These are phyloP conservation scores for Percina caprodes DNA, from an alignment of 2,113 vertebrate species.

Conservation along the genomic window DNA sequence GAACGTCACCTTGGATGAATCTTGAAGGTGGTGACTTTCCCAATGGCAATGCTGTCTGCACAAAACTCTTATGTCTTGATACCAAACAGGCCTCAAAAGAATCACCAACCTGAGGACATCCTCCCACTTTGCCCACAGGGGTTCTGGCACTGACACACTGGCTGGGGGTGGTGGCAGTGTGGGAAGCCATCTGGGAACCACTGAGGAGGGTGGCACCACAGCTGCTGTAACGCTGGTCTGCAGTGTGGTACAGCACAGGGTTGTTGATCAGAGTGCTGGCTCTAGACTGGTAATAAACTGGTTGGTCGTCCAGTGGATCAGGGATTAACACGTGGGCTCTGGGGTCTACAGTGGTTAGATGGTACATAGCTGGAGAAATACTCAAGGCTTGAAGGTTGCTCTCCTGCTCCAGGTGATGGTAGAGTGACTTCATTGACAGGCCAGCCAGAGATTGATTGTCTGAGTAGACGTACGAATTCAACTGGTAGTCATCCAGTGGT, in stretches of 20 bases:
- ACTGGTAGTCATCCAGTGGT: slow-evolving; percentile 91
- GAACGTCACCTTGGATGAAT: slow-evolving; percentile 48
- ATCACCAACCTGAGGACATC: slow-evolving; percentile 73
- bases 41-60: slow-evolving; percentile 56
- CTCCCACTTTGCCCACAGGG: slow-evolving; percentile 65
- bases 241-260: slow-evolving; percentile 86
- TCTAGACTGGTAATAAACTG: slow-evolving; percentile 66
- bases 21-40: slow-evolving; percentile 83
- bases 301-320: slow-evolving; percentile 54
- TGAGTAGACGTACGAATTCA: slow-evolving; percentile 84
- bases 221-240: slow-evolving; percentile 63
- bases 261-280: slow-evolving; percentile 69
- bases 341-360: slow-evolving; percentile 83
- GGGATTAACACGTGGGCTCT: slow-evolving; percentile 43
- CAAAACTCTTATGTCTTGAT: slow-evolving; percentile 84
- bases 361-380: slow-evolving; percentile 85
- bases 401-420: slow-evolving; percentile 86
- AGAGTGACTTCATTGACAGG: slow-evolving; percentile 87
- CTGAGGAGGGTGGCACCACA: slow-evolving; percentile 52
- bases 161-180: slow-evolving; percentile 51
- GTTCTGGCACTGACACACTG: slow-evolving; percentile 35
- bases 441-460: slow-evolving; percentile 83
- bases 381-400: slow-evolving; percentile 86
- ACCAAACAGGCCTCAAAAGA: slow-evolving; percentile 83
- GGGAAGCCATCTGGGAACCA: slow-evolving; percentile 38